Percentiles rank a stretch among this genome's conserved stretches.
These are phyloP conservation scores for Archaeoteleia sp. DNA, from an alignment of 2,888 invertebrate genomes.

Conservation along the genomic window DNA sequence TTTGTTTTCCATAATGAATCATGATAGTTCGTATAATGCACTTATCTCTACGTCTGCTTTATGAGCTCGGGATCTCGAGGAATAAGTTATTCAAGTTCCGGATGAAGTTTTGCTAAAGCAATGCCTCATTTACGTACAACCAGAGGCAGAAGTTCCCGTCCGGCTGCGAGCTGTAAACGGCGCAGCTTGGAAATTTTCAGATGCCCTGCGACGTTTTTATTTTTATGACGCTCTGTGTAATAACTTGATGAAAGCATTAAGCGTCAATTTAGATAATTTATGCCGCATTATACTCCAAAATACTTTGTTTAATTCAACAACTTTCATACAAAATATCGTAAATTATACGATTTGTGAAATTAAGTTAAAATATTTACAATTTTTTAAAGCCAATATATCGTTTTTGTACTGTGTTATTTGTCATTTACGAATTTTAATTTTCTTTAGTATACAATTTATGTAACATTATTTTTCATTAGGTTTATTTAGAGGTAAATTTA, in stretches of 20 bases:
- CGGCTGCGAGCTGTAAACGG: constrained; percentile 15
- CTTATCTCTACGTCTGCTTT: constrained; percentile 18
- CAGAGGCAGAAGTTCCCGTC: constrained; percentile 13
- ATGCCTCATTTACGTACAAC: constrained; percentile 31
- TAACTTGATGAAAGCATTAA: constrained; percentile 7
- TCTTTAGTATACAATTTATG: too few relatives aligned
- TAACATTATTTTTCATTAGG: too few relatives aligned
- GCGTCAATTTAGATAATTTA: neutral
- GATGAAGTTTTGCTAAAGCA: constrained; percentile 29
- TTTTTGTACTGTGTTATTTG: too few relatives aligned
- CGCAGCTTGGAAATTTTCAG: constrained; percentile 19
- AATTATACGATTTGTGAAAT: neutral
- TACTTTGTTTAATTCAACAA: constrained; percentile 3
- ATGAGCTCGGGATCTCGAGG: constrained; percentile 19
- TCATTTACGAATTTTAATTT: too few relatives aligned
- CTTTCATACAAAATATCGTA: neutral
- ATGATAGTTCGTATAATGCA: constrained; percentile 21
- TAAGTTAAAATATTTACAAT: too few relatives aligned
- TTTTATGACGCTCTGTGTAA: constrained; percentile 15
- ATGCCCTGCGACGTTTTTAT: constrained; percentile 15
- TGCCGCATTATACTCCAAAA: neutral
- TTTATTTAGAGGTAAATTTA: constrained; percentile 19
- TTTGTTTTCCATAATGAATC: constrained; percentile 20
- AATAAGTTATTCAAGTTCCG: constrained; percentile 29
- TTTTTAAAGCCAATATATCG: neutral